Conservation (phyloP, 2,888 invertebrate species). For the Orthonychiurus folsomi region DNA sequence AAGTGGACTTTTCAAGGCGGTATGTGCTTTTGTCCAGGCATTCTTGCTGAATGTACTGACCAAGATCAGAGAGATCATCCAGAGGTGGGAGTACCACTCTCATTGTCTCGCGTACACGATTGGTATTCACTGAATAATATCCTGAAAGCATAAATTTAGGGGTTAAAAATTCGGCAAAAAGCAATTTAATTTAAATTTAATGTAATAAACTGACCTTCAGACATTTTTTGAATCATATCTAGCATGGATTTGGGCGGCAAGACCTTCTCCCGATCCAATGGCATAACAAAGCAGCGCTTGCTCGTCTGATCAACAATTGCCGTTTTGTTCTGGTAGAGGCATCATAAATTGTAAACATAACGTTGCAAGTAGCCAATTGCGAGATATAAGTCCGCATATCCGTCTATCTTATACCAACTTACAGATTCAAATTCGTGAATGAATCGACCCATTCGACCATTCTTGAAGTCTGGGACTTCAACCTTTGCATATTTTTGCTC, state of each 20-base stretch:
- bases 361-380: too few relatives aligned
- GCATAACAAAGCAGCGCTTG: constrained; percentile 81
- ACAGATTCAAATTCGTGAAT: constrained; percentile 78
- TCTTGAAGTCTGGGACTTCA: constrained; percentile 72
- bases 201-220: constrained; percentile 49
- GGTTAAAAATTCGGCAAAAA: too few relatives aligned
- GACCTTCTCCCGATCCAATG: constrained; percentile 66
- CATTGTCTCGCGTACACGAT: constrained; percentile 60
- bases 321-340: constrained; percentile 57
- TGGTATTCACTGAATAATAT: constrained; percentile 72
- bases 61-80: constrained; percentile 50
- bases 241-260: constrained; percentile 68
- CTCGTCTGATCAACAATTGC: constrained; percentile 68
- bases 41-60: constrained; percentile 60
- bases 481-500: constrained; percentile 59
- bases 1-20: constrained; percentile 58
- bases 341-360: constrained; percentile 5
- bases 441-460: constrained; percentile 72
- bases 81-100: constrained; percentile 63
- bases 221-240: constrained; percentile 71
- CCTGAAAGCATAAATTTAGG: constrained; percentile 43
- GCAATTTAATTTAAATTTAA: neutral
- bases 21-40: constrained; percentile 65
- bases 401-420: constrained; percentile 9
- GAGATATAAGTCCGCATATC: too few relatives aligned